These are phyloP conservation scores for Actinernus sp. DNA, from an alignment of 92 coral and sea anemone genomes.

Conservation along the genomic window DNA sequence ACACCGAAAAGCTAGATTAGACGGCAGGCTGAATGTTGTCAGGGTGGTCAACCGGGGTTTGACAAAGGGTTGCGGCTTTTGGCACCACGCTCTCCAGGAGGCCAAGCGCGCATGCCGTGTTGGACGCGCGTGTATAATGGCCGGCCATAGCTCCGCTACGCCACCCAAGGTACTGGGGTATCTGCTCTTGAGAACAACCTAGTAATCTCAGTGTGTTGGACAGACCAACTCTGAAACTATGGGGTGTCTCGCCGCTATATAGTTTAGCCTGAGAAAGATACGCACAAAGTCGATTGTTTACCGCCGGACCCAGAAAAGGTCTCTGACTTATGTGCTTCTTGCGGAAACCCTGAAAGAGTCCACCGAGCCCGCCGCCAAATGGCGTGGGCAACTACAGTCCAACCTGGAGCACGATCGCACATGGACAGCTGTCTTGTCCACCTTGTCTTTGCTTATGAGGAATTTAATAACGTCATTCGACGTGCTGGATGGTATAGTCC, in stretches of 20 bases:
- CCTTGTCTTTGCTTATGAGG: not conserved
- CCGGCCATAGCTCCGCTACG: conserved; percentile 8
- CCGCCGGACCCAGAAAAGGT: too few species aligned
- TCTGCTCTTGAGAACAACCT: conserved; percentile 33
- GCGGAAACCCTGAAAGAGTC: conserved; percentile 12
- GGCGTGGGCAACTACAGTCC: not conserved
- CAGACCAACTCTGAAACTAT: too few species aligned
- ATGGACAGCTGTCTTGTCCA: not conserved
- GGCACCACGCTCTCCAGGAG: too few species aligned
- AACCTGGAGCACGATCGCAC: too few species aligned
- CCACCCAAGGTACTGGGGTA: conserved; percentile 19
- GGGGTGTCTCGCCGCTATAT: too few species aligned
- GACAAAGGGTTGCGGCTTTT: too few species aligned
- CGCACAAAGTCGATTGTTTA: conserved; percentile 2
- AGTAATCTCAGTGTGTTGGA: conserved; percentile 10
- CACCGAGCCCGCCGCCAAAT: conserved; percentile 1
- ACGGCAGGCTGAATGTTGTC: too few species aligned
- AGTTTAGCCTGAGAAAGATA: conserved; percentile 1
- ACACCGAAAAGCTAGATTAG: too few species aligned
- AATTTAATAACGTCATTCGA: conserved; percentile 4
- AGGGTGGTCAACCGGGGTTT: too few species aligned
- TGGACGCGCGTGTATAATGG: conserved; percentile 5
- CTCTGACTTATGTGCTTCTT: conserved; percentile 9
- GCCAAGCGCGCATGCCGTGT: too few species aligned
- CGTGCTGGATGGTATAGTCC: not conserved